phyloP scores from a whole-genome alignment of 2,888 invertebrate genomes.

The Drosophila mercatorum region DNA sequence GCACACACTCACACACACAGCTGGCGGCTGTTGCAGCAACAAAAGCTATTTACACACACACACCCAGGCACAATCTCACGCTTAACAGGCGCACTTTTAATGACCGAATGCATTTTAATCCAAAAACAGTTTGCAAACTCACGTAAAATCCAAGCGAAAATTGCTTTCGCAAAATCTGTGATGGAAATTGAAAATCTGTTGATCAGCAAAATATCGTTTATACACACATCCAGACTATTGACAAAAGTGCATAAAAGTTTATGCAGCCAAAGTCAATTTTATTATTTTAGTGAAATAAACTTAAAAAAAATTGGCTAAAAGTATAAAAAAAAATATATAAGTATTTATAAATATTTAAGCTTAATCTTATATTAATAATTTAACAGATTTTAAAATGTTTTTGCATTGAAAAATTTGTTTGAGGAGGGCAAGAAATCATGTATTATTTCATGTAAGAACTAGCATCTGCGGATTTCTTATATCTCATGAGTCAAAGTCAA shows the following conservation, averaged over 20 bases:
- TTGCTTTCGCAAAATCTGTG: constrained; percentile 27
- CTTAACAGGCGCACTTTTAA: constrained; percentile 74
- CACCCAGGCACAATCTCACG: constrained; percentile 65
- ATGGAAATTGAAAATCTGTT: constrained; percentile 26
- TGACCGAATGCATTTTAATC: constrained; percentile 81
- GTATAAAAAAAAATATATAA: background rate
- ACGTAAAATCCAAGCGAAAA: constrained; percentile 68
- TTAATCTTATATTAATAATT: too few species aligned
- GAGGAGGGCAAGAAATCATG: too few species aligned
- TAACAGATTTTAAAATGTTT: background rate
- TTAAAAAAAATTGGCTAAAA: background rate
- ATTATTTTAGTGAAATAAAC: background rate
- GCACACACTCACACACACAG: constrained; percentile 6
- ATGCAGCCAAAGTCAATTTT: background rate
- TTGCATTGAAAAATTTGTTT: too few species aligned
- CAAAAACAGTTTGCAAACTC: constrained; percentile 73
- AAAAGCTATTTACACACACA: constrained; percentile 71
- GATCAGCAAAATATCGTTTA: constrained; percentile 14
- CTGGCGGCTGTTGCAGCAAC: constrained; percentile 45
- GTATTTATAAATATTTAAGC: too few species aligned
- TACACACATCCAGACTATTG: background rate
- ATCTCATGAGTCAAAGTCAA: too few species aligned
- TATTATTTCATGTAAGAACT: too few species aligned
- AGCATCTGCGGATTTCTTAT: too few species aligned
- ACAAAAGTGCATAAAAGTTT: background rate